Base-by-base conservation (phyloP, 2,113 vertebrate genomes). In the Stictonetta naevosa region DNA sequence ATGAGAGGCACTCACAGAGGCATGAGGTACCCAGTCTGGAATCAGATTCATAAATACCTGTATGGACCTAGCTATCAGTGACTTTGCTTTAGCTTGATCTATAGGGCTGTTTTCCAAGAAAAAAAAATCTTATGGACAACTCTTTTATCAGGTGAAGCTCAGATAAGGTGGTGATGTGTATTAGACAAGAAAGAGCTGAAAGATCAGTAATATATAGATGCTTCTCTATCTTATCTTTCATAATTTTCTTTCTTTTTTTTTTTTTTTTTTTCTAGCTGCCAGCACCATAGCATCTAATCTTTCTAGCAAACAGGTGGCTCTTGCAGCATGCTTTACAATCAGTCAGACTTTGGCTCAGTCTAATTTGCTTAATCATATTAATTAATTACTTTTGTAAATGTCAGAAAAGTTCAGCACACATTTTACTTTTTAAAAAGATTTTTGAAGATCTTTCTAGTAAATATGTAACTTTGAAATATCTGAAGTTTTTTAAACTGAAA, bases 351-450 rank as follows among this genome's bases (percentile, higher is more conserved):
- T 97, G 96, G 91, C 92, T 97, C 93, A 91, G 50, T 76, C 86
- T 97, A 94, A 97, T 96, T 97, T 97, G 96, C 96, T 96, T 97
- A 97, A 97, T 97, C 96, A 96, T 97, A 97, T 97, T 96, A 97
- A 97, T 97, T 97, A 97, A 97, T 96, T 96, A 96, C 96, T 97
- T 97, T 96, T 94, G 93, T 97, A 97, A 97, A 97, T 97, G 96
- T 97, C 96, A 97, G 95, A 97, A 95, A 97, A 97, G 96, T 96
- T 97, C 95, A 97, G 83, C 11, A 42, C 88, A 92, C 78, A 94
- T 97, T 97, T 94, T 97, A 95, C 93, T 97, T 96, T 92, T 92
- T 28, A 83, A 93, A 94, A 96, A 87, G 91, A 38, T 66, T 92
- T 95, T 85, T 89, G 8, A 87, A 89, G 88, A 91, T 93, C 78